These are phyloP conservation scores for Coturnix japonica DNA, from an alignment of 2,113 vertebrate species.

Conservation along the genomic window DNA sequence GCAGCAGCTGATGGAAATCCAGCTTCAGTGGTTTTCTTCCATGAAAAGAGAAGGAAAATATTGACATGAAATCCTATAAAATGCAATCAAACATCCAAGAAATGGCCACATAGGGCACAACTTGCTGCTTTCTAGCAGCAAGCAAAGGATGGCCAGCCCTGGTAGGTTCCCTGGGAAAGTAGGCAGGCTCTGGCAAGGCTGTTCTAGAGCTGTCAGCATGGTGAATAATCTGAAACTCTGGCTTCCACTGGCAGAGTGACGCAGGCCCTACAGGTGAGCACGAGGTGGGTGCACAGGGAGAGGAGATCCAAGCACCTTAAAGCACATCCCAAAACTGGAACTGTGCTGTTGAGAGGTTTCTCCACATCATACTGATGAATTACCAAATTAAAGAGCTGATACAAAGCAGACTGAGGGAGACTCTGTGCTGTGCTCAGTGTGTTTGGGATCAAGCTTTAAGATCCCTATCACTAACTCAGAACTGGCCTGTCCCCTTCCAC, in stretches of 20 bases:
- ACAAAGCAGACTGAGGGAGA: neutral
- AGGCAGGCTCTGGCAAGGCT: neutral
- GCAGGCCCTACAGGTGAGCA: neutral
- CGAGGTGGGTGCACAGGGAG: fast-evolving
- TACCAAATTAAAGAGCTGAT: neutral
- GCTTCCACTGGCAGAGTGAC: neutral
- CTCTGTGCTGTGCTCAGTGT: neutral
- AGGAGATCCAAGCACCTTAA: neutral
- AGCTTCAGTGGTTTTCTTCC: neutral
- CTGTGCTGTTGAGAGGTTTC: neutral
- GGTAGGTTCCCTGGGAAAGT: neutral
- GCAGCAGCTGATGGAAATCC: neutral
- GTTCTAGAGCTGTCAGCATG: neutral
- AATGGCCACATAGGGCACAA: fast-evolving
- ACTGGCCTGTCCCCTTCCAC: neutral
- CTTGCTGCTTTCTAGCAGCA: neutral
- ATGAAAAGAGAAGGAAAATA: neutral
- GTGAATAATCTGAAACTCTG: neutral
- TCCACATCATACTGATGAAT: neutral
- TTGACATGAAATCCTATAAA: neutral
- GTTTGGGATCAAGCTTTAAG: neutral
- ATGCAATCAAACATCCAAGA: neutral
- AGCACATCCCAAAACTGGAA: neutral
- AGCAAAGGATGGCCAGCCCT: neutral
- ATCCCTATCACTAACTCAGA: neutral